Conservation (phyloP, 2,888 invertebrate species). For the Catocala sponsa region DNA sequence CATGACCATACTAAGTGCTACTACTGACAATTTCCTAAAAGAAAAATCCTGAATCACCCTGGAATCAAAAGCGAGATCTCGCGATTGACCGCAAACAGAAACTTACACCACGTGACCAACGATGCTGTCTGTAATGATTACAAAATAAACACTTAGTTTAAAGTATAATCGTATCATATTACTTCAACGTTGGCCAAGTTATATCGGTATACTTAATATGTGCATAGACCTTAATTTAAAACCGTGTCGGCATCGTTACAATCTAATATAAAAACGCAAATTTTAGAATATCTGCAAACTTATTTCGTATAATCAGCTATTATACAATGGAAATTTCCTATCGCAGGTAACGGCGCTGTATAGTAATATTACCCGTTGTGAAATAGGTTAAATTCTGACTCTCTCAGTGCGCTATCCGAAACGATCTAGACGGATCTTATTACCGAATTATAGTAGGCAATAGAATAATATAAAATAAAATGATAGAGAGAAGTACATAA, state of each 20-base stretch:
- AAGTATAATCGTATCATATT: too few species aligned
- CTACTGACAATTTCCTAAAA: too few species aligned
- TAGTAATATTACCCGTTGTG: conserved; percentile 22
- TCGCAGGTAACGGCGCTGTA: conserved; percentile 16
- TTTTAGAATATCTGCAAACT: conserved; percentile 6
- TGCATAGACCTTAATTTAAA: background rate
- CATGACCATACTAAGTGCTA: too few species aligned
- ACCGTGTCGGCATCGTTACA: background rate
- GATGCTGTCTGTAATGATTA: too few species aligned
- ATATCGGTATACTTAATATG: background rate
- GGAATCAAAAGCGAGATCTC: too few species aligned
- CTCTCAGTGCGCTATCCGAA: conserved; percentile 30
- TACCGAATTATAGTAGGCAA: conserved; percentile 13
- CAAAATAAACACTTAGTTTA: too few species aligned
- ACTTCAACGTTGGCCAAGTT: background rate
- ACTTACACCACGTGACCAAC: too few species aligned
- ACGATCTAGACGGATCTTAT: conserved; percentile 24
- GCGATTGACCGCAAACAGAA: too few species aligned
- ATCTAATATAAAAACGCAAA: background rate
- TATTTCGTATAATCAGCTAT: conserved; percentile 12
- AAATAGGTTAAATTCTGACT: conserved; percentile 30
- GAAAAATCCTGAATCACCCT: too few species aligned
- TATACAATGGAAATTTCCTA: conserved; percentile 17
- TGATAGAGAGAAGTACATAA: too few species aligned
- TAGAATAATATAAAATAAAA: too few species aligned